phyloP scores from a whole-genome alignment of 2,888 invertebrate species.

The Cheilosia grossa region DNA sequence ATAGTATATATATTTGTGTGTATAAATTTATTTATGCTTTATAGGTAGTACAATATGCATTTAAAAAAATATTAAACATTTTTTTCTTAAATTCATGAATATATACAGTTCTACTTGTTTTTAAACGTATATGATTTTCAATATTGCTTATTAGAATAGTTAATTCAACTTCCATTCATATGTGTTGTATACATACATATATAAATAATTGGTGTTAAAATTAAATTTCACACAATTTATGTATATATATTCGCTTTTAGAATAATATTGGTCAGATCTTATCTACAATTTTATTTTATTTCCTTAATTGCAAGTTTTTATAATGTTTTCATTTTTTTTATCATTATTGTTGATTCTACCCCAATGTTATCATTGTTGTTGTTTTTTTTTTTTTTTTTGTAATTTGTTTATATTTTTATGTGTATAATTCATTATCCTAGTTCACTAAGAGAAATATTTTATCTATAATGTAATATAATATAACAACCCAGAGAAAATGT shows the following conservation, averaged over 20 bases:
- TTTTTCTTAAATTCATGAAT: constrained; percentile 62
- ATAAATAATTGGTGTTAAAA: constrained; percentile 64
- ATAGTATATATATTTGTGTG: constrained; percentile 54
- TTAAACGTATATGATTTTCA: constrained; percentile 62
- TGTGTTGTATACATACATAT: constrained; percentile 59
- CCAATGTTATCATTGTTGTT: constrained; percentile 33
- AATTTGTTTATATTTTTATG: constrained; percentile 67
- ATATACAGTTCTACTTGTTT: constrained; percentile 61
- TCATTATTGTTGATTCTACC: constrained; percentile 52
- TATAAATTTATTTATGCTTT: constrained; percentile 61
- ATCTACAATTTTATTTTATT: constrained; percentile 66
- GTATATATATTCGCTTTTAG: constrained; percentile 69
- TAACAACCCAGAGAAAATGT: constrained; percentile 74
- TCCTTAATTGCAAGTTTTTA: constrained; percentile 73
- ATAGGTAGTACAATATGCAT: constrained; percentile 70
- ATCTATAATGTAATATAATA: constrained; percentile 74
- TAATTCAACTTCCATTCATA: constrained; percentile 56
- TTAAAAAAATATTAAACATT: constrained; percentile 66
- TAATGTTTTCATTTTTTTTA: constrained; percentile 25
- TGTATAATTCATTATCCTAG: constrained; percentile 75
- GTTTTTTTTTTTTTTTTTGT: constrained; percentile 27
- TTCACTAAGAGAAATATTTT: constrained; percentile 74
- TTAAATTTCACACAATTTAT: constrained; percentile 66
- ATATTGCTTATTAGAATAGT: constrained; percentile 75
- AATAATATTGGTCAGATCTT: constrained; percentile 77